Conservation (phyloP, 2,113 vertebrate species). For the Sula dactylatra region DNA sequence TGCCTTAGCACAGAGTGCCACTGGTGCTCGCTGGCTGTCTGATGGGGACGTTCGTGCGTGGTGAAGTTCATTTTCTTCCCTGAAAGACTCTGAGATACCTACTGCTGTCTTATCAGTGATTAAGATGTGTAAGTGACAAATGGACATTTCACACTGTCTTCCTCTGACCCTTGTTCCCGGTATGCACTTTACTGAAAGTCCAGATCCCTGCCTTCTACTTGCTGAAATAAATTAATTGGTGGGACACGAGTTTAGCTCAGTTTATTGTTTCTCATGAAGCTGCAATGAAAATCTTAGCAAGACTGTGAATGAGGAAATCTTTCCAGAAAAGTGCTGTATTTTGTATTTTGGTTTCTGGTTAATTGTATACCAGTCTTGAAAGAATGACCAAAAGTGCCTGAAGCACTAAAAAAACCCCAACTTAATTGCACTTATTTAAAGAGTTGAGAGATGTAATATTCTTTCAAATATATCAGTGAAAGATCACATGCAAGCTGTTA, state of each 20-base stretch:
- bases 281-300: not conserved
- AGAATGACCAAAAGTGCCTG: not conserved
- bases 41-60: not conserved
- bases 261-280: not conserved
- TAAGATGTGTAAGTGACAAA: not conserved
- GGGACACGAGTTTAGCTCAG: not conserved
- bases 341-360: not conserved
- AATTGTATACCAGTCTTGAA: not conserved
- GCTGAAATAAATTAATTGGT: not conserved
- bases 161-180: constrained; percentile 15
- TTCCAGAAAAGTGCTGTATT: not conserved
- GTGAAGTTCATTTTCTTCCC: not conserved
- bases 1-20: not conserved
- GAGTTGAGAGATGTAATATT: not conserved
- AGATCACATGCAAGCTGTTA: not conserved
- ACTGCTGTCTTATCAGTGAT: not conserved
- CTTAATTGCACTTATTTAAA: not conserved
- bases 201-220: not conserved
- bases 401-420: not conserved
- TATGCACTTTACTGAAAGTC: not conserved
- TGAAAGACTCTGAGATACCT: not conserved
- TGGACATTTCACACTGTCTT: not conserved
- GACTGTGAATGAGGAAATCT: not conserved
- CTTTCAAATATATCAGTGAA: not conserved
- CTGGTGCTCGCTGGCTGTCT: rapidly evolving